These are phyloP conservation scores for Gymnocypris eckloni DNA, from an alignment of 2,797 vertebrate species.

Conservation along the genomic window DNA sequence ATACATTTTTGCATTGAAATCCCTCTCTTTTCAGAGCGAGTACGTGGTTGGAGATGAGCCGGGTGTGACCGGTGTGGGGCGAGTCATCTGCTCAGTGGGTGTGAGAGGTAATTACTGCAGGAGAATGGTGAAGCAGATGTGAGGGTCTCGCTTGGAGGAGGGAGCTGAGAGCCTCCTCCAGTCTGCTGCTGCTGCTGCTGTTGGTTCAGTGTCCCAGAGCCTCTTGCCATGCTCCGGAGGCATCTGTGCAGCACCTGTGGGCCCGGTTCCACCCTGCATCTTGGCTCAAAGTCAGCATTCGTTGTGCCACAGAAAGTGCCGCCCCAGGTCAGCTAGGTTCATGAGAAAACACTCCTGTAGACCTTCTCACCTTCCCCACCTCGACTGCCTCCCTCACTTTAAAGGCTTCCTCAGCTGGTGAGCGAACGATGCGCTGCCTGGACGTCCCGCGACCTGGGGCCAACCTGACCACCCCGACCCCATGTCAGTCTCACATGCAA, in stretches of 20 bases:
- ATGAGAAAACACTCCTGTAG: constrained; percentile 75
- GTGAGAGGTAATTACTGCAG: constrained; percentile 80
- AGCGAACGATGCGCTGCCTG: constrained; percentile 70
- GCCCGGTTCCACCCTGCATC: constrained; percentile 70
- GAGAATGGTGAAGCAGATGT: constrained; percentile 83
- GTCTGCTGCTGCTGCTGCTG: constrained; percentile 32
- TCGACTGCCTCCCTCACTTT: constrained; percentile 67
- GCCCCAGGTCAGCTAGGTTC: constrained; percentile 72
- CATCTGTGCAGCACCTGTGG: constrained; percentile 85
- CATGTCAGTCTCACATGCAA: constrained; percentile 69
- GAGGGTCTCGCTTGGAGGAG: constrained; percentile 72
- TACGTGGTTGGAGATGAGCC: constrained; percentile 42
- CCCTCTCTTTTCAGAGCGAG: constrained; percentile 4
- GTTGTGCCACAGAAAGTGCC: constrained; percentile 63
- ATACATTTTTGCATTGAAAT: background rate
- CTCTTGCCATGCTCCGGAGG: constrained; percentile 68
- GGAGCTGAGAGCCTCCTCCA: constrained; percentile 65
- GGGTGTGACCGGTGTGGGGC: constrained; percentile 52
- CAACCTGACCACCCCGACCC: constrained; percentile 65
- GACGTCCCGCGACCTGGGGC: constrained; percentile 71
- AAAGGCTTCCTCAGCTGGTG: constrained; percentile 71
- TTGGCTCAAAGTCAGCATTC: constrained; percentile 37
- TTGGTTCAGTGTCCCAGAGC: constrained; percentile 65
- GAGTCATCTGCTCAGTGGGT: constrained; percentile 77
- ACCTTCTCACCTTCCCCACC: constrained; percentile 83